These are phyloP conservation scores for Melinaea menophilus DNA, from an alignment of 2,888 invertebrate genomes.

Conservation along the genomic window DNA sequence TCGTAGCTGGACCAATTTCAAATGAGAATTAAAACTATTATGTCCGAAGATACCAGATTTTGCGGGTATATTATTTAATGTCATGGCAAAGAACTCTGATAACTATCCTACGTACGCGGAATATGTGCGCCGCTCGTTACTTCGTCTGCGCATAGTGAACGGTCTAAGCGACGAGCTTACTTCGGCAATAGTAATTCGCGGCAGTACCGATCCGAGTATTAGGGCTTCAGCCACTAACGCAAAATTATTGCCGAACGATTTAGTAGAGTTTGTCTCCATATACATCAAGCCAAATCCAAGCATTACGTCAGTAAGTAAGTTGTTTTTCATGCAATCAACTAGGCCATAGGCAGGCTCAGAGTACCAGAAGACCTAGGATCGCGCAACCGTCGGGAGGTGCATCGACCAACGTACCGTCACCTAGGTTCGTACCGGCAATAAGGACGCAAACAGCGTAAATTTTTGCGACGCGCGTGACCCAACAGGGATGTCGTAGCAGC, in stretches of 20 bases:
- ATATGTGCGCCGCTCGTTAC: slow-evolving; percentile 35
- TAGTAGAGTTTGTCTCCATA: slow-evolving; percentile 6
- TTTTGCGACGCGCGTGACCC: too few species aligned
- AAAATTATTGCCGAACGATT: slow-evolving; percentile 6
- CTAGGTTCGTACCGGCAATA: too few species aligned
- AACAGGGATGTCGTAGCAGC: too few species aligned
- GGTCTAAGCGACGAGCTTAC: slow-evolving; percentile 34
- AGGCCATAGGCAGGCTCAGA: too few species aligned
- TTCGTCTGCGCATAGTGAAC: slow-evolving; percentile 32
- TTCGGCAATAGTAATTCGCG: slow-evolving; percentile 23
- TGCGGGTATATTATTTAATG: slow-evolving; percentile 13
- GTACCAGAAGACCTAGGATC: too few species aligned
- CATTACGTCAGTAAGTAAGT: background rate
- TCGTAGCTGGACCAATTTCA: background rate
- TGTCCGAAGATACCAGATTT: slow-evolving; percentile 4
- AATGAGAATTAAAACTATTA: slow-evolving; percentile 7
- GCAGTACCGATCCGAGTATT: slow-evolving; percentile 3
- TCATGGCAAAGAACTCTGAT: slow-evolving; percentile 17
- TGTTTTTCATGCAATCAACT: too few species aligned
- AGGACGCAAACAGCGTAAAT: too few species aligned
- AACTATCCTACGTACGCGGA: slow-evolving; percentile 34
- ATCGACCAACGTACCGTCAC: too few species aligned
- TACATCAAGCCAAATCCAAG: background rate
- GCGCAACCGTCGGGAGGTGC: too few species aligned
- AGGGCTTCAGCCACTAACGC: slow-evolving; percentile 9